Conservation (phyloP, 2,888 invertebrate genomes). For the Chrysolina americana region DNA sequence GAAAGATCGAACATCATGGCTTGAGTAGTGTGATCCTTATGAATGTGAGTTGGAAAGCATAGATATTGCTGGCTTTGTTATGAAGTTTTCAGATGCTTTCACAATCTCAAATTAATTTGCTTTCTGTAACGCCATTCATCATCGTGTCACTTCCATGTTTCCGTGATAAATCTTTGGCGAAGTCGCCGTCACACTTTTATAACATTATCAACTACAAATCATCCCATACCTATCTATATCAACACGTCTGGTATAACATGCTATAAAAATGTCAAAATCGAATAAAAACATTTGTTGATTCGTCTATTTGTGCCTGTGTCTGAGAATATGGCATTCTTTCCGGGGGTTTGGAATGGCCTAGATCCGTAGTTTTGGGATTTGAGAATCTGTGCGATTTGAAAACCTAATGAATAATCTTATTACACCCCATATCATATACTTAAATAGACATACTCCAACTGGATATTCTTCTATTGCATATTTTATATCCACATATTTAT, state of each 20-base stretch:
- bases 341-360: neutral
- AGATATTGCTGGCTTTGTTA: too few species aligned
- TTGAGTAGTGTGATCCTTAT: too few species aligned
- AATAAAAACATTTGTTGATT: slow-evolving; percentile 27
- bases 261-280: slow-evolving; percentile 24
- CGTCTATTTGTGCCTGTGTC: slow-evolving; percentile 1
- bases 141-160: neutral
- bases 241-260: slow-evolving; percentile 10
- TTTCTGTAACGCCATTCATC: neutral
- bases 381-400: neutral
- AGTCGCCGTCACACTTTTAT: neutral
- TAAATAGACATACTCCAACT: too few species aligned
- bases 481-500: too few species aligned
- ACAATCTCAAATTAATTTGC: neutral
- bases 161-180: neutral
- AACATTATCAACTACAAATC: slow-evolving; percentile 11
- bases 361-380: neutral
- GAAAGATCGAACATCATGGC: too few species aligned
- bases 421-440: too few species aligned
- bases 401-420: neutral
- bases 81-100: neutral
- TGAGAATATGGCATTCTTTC: neutral
- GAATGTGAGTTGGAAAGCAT: too few species aligned
- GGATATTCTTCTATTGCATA: too few species aligned
- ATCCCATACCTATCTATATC: too few species aligned